Evolutionary conservation across 2,797 vertebrate genomes (phyloP), one percentile per base, ranked within the genome.

Genomic region (Hemitrygon akajei): DNA sequence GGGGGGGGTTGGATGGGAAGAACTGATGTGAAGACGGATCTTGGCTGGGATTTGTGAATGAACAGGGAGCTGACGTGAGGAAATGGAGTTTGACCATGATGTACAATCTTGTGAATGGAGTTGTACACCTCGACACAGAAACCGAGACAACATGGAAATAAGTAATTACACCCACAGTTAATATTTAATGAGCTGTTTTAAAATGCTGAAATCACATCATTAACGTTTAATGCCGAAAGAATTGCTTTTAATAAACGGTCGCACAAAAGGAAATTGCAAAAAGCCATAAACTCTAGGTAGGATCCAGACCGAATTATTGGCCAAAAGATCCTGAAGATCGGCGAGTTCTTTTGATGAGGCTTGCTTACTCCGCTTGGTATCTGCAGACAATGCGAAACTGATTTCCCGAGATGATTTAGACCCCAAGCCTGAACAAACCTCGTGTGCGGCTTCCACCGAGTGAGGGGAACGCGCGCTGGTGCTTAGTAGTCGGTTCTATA

Each of bases 131-230:
- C 25, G 0, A 30, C 0, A 18, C 6, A 60, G n/a, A 20, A 37
- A 89, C 63, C 34, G 60, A 66, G 3, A 37, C 18, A 37, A 22
- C 63, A 1, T 37, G n/a, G 7, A 89, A 34, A n/a, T 18, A 69
- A 89, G 60, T 37, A 20, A 89, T 69, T 69, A 89, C 86, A 69
- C 7, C n/a, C 86, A n/a, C n/a, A 0, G 63, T 66, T 66, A 66
- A 69, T 89, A 69, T 89, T 89, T 89, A 34, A 66, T 69, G 86
- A 89, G 66, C 9, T 63, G 18, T 89, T 89, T n/a, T n/a, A 60
- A 60, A 66, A 89, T 66, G 60, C 86, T 89, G n/a, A 69, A 89
- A 69, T 69, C 60, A 69, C 60, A 66, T 89, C 86, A 66, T 89
- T 66, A 34, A 89, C n/a, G 66, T 69, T 89, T 89, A 34, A 89